These are phyloP conservation scores for Hirtodrosophila alboralis DNA, from an alignment of 2,888 invertebrate species.

Conservation along the genomic window DNA sequence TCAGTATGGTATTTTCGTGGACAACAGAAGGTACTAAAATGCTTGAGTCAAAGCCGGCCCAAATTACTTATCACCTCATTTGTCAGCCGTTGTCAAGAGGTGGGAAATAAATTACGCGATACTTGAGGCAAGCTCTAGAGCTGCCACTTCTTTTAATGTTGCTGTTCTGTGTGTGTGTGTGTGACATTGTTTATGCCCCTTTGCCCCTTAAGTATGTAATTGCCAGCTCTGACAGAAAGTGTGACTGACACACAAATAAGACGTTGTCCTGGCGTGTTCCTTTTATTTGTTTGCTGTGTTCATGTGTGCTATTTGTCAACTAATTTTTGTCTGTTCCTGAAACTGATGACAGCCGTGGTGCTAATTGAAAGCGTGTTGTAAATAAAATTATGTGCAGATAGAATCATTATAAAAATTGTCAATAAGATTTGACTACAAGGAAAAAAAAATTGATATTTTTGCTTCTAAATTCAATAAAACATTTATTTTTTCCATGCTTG, in stretches of 20 bases:
- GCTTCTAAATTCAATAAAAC: no score
- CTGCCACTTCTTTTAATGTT: not conserved
- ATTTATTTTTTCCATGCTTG: no score
- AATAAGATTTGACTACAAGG: no score
- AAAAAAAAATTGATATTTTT: no score
- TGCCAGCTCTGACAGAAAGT: slow-evolving; percentile 1
- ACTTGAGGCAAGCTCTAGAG: slow-evolving; percentile 1
- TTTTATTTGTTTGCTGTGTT: slow-evolving; percentile 13
- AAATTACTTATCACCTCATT: slow-evolving; percentile 27
- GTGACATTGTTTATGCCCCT: slow-evolving; percentile 5
- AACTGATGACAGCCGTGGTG: slow-evolving; percentile 21
- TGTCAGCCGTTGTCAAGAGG: slow-evolving; percentile 15
- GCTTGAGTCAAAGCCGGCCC: not conserved
- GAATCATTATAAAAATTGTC: no score
- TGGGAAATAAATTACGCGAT: slow-evolving; percentile 21
- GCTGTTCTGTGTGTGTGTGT: not conserved
- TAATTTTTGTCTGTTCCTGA: slow-evolving; percentile 47
- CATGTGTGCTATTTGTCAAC: slow-evolving; percentile 49
- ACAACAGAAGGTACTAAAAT: slow-evolving; percentile 9
- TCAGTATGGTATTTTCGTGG: not conserved
- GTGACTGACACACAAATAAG: slow-evolving; percentile 5
- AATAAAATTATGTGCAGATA: not conserved
- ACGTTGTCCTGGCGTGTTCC: not conserved
- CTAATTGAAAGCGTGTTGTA: slow-evolving; percentile 67
- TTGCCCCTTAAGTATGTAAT: slow-evolving; percentile 5